Evolutionary conservation across 2,888 invertebrate genomes (phyloP).

Genomic region (Mesodorylaimus sp.): DNA sequence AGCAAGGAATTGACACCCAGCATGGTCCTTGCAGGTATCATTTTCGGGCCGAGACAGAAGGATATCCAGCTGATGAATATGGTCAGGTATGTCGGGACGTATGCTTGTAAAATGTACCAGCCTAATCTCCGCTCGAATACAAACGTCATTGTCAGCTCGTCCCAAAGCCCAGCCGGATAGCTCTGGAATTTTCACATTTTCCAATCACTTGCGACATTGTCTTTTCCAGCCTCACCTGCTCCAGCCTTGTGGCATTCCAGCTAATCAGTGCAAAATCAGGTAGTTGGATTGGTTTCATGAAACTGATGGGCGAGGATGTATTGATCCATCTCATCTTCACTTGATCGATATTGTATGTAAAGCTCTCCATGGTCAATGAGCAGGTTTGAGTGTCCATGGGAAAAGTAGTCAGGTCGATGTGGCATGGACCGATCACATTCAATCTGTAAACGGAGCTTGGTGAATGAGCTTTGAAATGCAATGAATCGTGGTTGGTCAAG

Average conservation of each 20-base stretch:
- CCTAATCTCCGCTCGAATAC: conserved; percentile 26
- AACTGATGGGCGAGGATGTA: background rate
- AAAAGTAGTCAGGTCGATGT: conserved; percentile 5
- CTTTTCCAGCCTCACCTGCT: background rate
- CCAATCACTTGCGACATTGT: background rate
- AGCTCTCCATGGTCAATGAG: conserved; percentile 4
- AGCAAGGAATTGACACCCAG: conserved; percentile 7
- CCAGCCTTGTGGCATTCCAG: background rate
- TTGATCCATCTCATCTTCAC: conserved; percentile 7
- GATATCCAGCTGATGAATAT: conserved; percentile 14
- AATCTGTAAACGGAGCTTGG: background rate
- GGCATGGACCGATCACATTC: conserved; percentile 2
- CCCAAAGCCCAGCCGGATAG: conserved; percentile 29
- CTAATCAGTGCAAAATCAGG: conserved; percentile 6
- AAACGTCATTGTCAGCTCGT: conserved; percentile 27
- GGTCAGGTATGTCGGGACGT: conserved; percentile 27
- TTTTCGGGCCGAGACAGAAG: background rate
- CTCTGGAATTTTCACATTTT: conserved; percentile 14
- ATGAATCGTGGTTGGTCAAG: background rate
- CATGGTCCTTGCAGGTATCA: conserved; percentile 1
- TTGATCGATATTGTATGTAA: conserved; percentile 6
- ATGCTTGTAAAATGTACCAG: conserved; percentile 28
- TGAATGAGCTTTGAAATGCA: background rate
- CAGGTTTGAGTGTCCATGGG: conserved; percentile 7
- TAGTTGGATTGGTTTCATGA: background rate